Percentiles rank a stretch among this genome's conserved stretches.
Evolutionary conservation across 2,113 vertebrate genomes (phyloP).

Genomic region (Ammodytes marinus): DNA sequence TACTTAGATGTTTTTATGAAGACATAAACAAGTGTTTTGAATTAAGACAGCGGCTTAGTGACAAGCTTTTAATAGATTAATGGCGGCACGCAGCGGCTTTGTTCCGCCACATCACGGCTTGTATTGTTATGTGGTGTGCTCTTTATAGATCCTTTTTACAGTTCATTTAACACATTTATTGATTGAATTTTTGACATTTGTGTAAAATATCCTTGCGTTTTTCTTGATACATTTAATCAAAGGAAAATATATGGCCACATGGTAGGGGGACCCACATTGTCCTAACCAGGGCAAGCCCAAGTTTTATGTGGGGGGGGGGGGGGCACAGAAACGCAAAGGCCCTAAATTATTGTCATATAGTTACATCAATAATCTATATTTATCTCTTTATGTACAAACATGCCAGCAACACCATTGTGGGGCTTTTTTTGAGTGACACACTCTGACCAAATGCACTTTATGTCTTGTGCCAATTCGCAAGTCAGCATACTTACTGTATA

Average conservation of each 20-base stretch:
- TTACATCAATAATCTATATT: too few species aligned
- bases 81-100: not conserved
- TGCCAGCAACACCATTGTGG: too few species aligned
- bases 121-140: not conserved
- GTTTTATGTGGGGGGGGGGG: not conserved
- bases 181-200: not conserved
- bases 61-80: conserved; percentile 11
- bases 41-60: conserved; percentile 1
- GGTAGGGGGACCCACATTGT: not conserved
- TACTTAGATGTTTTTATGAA: not conserved
- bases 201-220: not conserved
- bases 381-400: too few species aligned
- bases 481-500: too few species aligned
- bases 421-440: too few species aligned
- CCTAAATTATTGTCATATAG: too few species aligned
- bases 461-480: too few species aligned
- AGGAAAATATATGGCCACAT: not conserved
- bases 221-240: not conserved
- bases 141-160: not conserved
- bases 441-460: too few species aligned
- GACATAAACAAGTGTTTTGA: conserved; percentile 1
- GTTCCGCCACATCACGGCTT: not conserved
- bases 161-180: not conserved
- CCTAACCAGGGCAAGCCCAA: not conserved
- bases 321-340: too few species aligned